Percentiles rank a stretch among this genome's conserved stretches.
Conservation (phyloP, 2,797 vertebrate genomes). For the Brachymystax lenok region DNA sequence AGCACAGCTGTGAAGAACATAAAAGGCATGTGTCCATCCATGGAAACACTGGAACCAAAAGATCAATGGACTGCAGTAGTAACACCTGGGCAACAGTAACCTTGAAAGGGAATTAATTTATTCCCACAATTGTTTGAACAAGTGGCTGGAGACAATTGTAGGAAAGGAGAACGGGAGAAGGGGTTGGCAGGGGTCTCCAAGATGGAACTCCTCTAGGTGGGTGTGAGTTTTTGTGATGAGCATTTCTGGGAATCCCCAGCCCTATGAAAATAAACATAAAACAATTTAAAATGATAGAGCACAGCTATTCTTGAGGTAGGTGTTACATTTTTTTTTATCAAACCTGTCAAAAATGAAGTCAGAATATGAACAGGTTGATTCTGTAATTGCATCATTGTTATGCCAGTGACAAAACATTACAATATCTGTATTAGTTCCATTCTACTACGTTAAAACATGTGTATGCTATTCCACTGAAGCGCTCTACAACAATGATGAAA, state of each 20-base stretch:
- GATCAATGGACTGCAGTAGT: background rate
- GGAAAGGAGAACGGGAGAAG: conserved; percentile 28
- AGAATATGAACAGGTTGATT: background rate
- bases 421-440: background rate
- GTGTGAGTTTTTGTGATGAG: background rate
- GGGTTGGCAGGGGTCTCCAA: conserved; percentile 1
- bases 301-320: background rate
- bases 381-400: background rate
- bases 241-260: background rate
- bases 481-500: background rate
- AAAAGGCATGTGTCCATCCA: background rate
- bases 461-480: background rate
- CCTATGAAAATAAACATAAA: background rate
- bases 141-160: conserved; percentile 37
- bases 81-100: background rate
- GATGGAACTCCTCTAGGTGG: background rate
- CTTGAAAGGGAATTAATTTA: conserved; percentile 13
- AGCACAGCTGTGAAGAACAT: conserved; percentile 14
- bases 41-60: background rate
- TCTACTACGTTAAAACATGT: background rate
- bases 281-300: background rate
- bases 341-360: background rate
- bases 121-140: conserved; percentile 43
- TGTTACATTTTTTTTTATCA: background rate
- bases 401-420: background rate